Percentiles rank a stretch among this genome's conserved stretches.
Evolutionary conservation across 2,113 vertebrate genomes (phyloP).

Genomic region (Cacatua alba): DNA sequence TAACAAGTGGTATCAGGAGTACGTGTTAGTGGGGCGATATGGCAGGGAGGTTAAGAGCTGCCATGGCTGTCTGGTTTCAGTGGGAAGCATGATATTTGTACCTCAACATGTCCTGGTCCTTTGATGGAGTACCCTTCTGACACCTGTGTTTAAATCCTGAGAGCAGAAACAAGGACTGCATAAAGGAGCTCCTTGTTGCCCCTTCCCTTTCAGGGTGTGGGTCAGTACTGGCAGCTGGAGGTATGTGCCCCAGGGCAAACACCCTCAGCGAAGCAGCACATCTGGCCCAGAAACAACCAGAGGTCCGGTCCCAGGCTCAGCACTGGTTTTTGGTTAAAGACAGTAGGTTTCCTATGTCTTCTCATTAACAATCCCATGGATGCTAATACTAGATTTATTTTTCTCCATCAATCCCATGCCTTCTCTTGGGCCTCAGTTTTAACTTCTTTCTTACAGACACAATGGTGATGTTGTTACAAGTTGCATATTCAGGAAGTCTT

Average conservation of each 20-base stretch:
- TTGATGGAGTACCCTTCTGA: not conserved
- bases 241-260: not conserved
- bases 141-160: not conserved
- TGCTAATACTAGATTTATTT: not conserved
- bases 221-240: not conserved
- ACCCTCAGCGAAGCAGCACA: not conserved
- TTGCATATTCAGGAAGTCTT: not conserved
- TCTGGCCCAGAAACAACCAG: not conserved
- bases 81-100: not conserved
- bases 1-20: not conserved
- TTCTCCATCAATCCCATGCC: not conserved
- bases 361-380: not conserved
- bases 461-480: not conserved
- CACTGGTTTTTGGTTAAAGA: not conserved
- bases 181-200: not conserved
- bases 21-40: accelerated
- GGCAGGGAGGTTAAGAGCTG: not conserved
- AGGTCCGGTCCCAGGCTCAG: not conserved
- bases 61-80: not conserved
- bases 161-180: not conserved
- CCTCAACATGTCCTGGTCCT: not conserved
- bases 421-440: not conserved
- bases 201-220: not conserved
- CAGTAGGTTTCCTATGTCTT: not conserved
- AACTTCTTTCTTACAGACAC: not conserved